Percentiles rank a stretch among this genome's conserved stretches.
Evolutionary conservation across 2,797 vertebrate genomes (phyloP).

Genomic region (Pagetopsis macropterus): DNA sequence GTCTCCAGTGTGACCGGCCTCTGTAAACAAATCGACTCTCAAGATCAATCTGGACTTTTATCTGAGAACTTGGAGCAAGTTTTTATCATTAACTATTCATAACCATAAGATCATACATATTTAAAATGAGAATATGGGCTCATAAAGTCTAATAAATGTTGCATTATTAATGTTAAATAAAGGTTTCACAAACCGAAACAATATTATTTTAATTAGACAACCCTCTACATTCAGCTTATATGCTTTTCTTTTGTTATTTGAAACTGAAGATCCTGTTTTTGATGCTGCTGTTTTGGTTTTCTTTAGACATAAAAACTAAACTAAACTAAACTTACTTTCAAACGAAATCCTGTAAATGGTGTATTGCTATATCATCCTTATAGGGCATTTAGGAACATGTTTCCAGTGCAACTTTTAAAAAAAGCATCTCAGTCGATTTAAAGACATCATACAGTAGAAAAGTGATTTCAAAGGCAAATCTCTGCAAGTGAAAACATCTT

Average conservation of each 20-base stretch:
- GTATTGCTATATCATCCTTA: background rate
- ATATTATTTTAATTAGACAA: background rate
- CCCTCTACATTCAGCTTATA: background rate
- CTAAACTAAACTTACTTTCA: background rate
- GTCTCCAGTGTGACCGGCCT: background rate
- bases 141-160: background rate
- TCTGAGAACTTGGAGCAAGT: background rate
- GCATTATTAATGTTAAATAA: constrained; percentile 1
- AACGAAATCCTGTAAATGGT: background rate
- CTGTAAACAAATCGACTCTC: constrained; percentile 3
- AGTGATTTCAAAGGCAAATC: background rate
- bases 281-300: background rate
- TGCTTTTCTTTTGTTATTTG: background rate
- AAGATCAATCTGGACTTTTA: constrained; percentile 1
- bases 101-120: background rate
- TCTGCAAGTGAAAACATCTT: background rate
- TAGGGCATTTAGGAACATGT: background rate
- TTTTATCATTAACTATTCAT: constrained; percentile 19
- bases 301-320: background rate
- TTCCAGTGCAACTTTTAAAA: background rate
- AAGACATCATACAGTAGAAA: background rate
- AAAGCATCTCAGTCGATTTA: too few relatives aligned
- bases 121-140: background rate
- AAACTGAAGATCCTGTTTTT: background rate
- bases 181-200: constrained; percentile 1